These are phyloP conservation scores for Brachyptera risi DNA, from an alignment of 2,888 invertebrate species.

Conservation along the genomic window DNA sequence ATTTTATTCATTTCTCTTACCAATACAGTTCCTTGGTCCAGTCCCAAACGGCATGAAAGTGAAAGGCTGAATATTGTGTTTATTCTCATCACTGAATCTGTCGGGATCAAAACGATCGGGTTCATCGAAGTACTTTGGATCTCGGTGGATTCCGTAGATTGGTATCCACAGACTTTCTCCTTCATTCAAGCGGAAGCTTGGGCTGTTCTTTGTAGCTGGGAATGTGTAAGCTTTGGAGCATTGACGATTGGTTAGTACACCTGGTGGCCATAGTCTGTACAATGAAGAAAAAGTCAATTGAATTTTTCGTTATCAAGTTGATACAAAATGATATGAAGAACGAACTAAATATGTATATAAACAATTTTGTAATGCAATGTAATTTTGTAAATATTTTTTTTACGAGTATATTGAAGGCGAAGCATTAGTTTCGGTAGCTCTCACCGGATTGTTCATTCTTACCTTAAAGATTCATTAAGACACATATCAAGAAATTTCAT, in stretches of 20 bases:
- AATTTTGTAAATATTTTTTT: no score
- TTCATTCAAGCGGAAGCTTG: neutral
- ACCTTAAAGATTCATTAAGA: slow-evolving; percentile 45
- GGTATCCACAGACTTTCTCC: neutral
- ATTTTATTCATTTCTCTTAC: no score
- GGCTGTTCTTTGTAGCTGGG: neutral
- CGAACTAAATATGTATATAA: no score
- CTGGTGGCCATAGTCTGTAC: neutral
- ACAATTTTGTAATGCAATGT: no score
- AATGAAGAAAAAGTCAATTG: neutral
- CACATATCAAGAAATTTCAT: slow-evolving; percentile 47
- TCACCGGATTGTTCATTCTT: no score
- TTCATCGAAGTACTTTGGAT: neutral
- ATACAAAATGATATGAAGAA: no score
- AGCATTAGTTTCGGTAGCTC: no score
- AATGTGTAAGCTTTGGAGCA: neutral
- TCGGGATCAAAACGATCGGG: neutral
- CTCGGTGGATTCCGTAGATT: neutral
- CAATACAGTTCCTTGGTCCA: no score
- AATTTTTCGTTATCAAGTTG: no score
- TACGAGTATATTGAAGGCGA: no score
- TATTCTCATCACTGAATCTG: neutral
- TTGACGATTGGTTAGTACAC: neutral
- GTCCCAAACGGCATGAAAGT: no score
- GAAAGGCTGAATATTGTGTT: neutral